Evolutionary conservation across 2,888 invertebrate genomes (phyloP).

Genomic region (Yponomeuta malinellus): DNA sequence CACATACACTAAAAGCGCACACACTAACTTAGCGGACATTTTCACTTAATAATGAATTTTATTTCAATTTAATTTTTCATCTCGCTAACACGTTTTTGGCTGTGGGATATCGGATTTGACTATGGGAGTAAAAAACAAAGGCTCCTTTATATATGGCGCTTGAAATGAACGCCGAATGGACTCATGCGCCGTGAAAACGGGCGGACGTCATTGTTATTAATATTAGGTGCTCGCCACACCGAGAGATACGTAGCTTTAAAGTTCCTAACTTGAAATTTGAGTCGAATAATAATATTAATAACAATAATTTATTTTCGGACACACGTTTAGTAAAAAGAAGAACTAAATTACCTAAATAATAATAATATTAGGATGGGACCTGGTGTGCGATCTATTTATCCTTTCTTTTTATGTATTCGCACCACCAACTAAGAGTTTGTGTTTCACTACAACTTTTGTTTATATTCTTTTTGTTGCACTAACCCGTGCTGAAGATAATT

Average conservation of each 20-base stretch:
- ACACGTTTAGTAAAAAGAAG: no score
- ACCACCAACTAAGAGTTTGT: no score
- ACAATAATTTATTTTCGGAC: no score
- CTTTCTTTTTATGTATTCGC: no score
- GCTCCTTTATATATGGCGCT: slow-evolving; percentile 66
- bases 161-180: slow-evolving; percentile 58
- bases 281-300: not conserved
- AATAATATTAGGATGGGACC: no score
- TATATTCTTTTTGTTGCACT: no score
- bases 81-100: slow-evolving; percentile 32
- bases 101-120: slow-evolving; percentile 43
- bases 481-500: no score
- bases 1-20: slow-evolving; percentile 59
- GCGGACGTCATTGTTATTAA: slow-evolving; percentile 73
- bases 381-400: no score
- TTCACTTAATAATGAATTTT: slow-evolving; percentile 30
- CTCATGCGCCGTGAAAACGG: slow-evolving; percentile 64
- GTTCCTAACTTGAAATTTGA: not conserved
- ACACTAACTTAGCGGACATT: slow-evolving; percentile 53
- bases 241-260: slow-evolving; percentile 20
- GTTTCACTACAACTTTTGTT: no score
- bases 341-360: no score
- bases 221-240: slow-evolving; percentile 31
- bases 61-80: slow-evolving; percentile 31
- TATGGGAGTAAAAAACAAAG: slow-evolving; percentile 63